Conservation (phyloP, 2,113 vertebrate species). For the Saguinus midas region DNA sequence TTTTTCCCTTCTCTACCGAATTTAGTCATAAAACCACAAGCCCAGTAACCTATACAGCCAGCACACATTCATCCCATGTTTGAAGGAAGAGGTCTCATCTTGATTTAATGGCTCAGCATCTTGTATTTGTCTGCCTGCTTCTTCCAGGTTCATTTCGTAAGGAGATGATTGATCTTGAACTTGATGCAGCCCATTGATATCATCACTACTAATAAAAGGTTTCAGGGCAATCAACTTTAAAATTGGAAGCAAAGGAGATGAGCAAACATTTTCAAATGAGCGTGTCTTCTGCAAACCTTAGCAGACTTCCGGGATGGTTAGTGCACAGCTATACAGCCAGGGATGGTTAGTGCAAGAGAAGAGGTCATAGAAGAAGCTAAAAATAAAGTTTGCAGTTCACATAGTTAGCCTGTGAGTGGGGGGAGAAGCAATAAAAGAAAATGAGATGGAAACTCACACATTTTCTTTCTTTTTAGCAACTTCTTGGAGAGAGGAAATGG, state of each 20-base stretch:
- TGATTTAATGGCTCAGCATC: not conserved
- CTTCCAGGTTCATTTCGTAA: not conserved
- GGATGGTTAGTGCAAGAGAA: not conserved
- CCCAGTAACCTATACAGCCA: not conserved
- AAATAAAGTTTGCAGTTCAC: constrained; percentile 41
- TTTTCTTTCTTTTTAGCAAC: constrained; percentile 55
- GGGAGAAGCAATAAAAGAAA: constrained; percentile 50
- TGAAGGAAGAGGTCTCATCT: not conserved
- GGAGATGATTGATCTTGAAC: constrained; percentile 47
- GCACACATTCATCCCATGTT: not conserved
- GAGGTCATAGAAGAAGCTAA: constrained; percentile 12
- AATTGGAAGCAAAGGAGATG: not conserved
- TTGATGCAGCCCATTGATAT: not conserved
- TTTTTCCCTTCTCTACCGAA: not conserved
- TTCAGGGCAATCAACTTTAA: constrained; percentile 25
- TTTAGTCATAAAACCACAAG: not conserved
- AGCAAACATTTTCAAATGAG: constrained; percentile 7
- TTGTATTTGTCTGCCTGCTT: not conserved
- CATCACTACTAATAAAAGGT: not conserved
- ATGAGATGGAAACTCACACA: constrained; percentile 51
- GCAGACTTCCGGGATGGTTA: not conserved
- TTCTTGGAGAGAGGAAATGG: constrained; percentile 54
- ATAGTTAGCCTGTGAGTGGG: not conserved
- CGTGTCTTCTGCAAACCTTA: not conserved
- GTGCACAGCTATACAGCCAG: not conserved